phyloP scores from a whole-genome alignment of 2,797 vertebrate species.

The Anableps anableps region DNA sequence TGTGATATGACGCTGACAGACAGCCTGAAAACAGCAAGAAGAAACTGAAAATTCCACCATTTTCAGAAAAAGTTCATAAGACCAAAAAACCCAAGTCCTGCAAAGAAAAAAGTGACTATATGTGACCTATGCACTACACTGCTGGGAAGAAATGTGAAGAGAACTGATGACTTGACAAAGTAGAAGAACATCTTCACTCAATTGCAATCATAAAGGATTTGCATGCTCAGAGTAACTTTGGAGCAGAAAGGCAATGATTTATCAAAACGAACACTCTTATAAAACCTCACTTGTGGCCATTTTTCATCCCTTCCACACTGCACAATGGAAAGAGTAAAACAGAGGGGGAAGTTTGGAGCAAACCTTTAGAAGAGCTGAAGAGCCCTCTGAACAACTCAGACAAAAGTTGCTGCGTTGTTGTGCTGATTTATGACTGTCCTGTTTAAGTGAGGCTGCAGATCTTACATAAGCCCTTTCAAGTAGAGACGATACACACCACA shows the following conservation, averaged over 20 bases:
- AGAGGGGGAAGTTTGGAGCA: background rate
- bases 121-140: slow-evolving; percentile 28
- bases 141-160: slow-evolving; percentile 24
- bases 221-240: slow-evolving; percentile 15
- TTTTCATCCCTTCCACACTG: slow-evolving; percentile 32
- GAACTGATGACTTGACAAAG: slow-evolving; percentile 17
- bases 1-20: slow-evolving; percentile 56
- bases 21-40: slow-evolving; percentile 52
- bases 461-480: slow-evolving; percentile 60
- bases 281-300: slow-evolving; percentile 21
- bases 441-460: slow-evolving; percentile 61
- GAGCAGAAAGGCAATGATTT: slow-evolving; percentile 30
- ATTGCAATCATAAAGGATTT: slow-evolving; percentile 45
- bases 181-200: slow-evolving; percentile 28
- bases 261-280: slow-evolving; percentile 20
- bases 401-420: slow-evolving; percentile 56
- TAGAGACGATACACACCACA: slow-evolving; percentile 42
- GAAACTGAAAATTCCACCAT: slow-evolving; percentile 41
- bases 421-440: slow-evolving; percentile 63
- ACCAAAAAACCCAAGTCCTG: slow-evolving; percentile 40
- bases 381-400: slow-evolving; percentile 37
- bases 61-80: slow-evolving; percentile 55
- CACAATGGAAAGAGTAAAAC: slow-evolving; percentile 15
- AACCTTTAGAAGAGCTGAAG: slow-evolving; percentile 33
- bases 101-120: slow-evolving; percentile 18